These are phyloP conservation scores for Bubo blakistoni DNA, from an alignment of 2,113 vertebrate species.

Conservation along the genomic window DNA sequence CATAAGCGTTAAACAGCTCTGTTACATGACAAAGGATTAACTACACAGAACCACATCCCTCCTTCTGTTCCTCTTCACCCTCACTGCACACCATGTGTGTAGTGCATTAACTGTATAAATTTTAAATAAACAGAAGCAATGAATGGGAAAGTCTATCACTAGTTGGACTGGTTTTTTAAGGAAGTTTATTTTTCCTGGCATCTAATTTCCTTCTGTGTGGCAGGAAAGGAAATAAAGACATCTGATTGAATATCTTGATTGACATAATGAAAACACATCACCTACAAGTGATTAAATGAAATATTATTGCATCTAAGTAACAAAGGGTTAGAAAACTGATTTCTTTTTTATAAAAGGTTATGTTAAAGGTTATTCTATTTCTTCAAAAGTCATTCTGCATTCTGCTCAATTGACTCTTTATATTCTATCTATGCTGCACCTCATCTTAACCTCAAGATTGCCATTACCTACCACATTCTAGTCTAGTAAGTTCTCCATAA, in stretches of 20 bases:
- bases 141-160: background rate
- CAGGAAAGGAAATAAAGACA: background rate
- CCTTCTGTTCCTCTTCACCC: background rate
- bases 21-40: background rate
- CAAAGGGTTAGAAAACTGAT: background rate
- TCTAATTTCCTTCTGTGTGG: background rate
- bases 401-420: background rate
- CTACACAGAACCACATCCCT: background rate
- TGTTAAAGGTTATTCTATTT: slow-evolving; percentile 29
- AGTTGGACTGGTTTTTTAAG: background rate
- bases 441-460: background rate
- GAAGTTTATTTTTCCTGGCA: background rate
- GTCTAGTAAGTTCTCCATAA: background rate
- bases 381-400: background rate
- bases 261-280: background rate
- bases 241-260: background rate
- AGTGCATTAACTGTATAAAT: background rate
- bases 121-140: background rate
- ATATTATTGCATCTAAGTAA: background rate
- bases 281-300: slow-evolving; percentile 4
- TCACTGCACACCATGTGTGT: background rate
- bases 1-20: background rate
- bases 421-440: background rate
- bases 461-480: background rate
- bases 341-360: background rate